Percentiles rank a stretch among this genome's conserved stretches.
phyloP scores from a whole-genome alignment of 1,140 invertebrate species.

The Drosophila pandora region DNA sequence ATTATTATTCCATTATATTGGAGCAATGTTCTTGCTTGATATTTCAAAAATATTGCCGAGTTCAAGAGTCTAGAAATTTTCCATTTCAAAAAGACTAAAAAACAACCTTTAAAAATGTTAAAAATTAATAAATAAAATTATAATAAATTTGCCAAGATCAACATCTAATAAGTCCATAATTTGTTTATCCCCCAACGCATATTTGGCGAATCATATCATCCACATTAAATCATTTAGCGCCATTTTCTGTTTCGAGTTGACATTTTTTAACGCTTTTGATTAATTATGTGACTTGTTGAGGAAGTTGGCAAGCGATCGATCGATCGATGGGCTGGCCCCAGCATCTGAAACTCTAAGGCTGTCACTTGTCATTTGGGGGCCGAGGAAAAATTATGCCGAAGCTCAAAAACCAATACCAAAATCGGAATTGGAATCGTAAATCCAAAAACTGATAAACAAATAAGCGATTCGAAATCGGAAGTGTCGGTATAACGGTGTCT shows the following conservation, averaged over 20 bases:
- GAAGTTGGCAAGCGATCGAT: slow-evolving; percentile 7
- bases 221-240: slow-evolving; percentile 19
- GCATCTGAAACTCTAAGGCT: slow-evolving; percentile 38
- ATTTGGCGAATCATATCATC: slow-evolving; percentile 24
- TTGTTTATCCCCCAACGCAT: slow-evolving; percentile 15
- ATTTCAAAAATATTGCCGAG: not conserved
- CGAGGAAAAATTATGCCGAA: slow-evolving; percentile 20
- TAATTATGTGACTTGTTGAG: slow-evolving; percentile 33
- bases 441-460: slow-evolving; percentile 28
- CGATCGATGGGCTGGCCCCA: slow-evolving; percentile 24
- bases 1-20: no score
- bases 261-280: slow-evolving; percentile 10
- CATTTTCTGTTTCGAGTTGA: slow-evolving; percentile 18
- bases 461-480: slow-evolving; percentile 53
- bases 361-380: slow-evolving; percentile 43
- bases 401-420: slow-evolving; percentile 5
- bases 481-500: slow-evolving; percentile 66
- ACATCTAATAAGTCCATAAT: not conserved
- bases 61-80: not conserved
- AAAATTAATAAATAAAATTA: not conserved
- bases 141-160: not conserved
- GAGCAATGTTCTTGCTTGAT: not conserved
- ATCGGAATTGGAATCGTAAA: slow-evolving; percentile 27
- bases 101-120: no score
- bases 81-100: not conserved